A percentile compares a stretch with the other conserved stretches of the same genome.
Conservation (phyloP, 35 echinoderm and acorn worm genomes). For the Heliocidaris erythrogramma region DNA sequence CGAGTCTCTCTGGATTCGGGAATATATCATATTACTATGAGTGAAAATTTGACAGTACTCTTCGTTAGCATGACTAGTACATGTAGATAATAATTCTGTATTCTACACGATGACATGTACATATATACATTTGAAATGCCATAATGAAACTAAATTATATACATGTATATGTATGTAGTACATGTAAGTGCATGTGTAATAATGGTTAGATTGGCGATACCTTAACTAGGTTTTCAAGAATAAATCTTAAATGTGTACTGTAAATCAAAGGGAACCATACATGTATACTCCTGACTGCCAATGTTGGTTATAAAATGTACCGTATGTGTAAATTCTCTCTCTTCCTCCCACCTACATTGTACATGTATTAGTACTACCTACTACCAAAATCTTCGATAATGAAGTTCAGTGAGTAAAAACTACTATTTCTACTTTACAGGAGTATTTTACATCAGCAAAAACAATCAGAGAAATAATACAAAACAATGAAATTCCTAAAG, state of each 20-base stretch:
- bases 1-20: not conserved
- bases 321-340: not conserved
- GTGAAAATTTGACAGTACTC: not conserved
- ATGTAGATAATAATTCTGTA: not conserved
- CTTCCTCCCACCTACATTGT: not conserved
- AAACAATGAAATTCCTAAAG: not conserved
- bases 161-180: not conserved
- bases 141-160: not conserved
- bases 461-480: not conserved
- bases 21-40: not conserved
- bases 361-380: not conserved
- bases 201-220: not conserved
- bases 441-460: not conserved
- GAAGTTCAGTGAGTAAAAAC: too few species aligned
- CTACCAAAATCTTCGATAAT: too few species aligned
- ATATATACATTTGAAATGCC: not conserved
- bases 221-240: too few species aligned
- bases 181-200: not conserved
- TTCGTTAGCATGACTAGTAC: not conserved
- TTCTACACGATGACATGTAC: not conserved
- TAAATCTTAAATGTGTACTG: too few species aligned
- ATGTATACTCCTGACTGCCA: not conserved
- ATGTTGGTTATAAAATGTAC: too few species aligned
- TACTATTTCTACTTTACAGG: not conserved
- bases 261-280: not conserved